Evolutionary conservation across 2,113 vertebrate genomes (phyloP), one percentile per base, ranked within the genome.

Genomic region (Anolis carolinensis): DNA sequence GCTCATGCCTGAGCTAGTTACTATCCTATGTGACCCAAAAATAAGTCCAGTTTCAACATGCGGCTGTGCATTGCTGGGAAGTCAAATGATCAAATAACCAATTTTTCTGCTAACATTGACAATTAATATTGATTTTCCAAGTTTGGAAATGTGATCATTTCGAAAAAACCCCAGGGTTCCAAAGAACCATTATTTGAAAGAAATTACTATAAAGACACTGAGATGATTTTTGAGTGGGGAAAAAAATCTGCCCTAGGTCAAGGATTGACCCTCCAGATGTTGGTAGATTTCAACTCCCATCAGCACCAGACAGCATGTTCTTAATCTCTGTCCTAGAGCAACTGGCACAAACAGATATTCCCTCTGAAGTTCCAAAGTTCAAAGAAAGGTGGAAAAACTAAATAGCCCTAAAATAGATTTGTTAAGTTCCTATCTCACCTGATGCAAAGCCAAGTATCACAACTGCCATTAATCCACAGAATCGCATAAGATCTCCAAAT

Each of bases 401-500:
- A 23, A 67, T 52, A 13, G 67, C 39, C 50, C 23, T 84, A 34
- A 9, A 50, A 21, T 20, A 7, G 34, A 74, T 4, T 9, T 18
- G 63, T 65, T 39, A 65, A 44, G 77, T 83, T 36, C 71, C n/a
- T 65, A 30, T 91, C 93, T 96, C 91, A 99, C 99, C 97, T 90
- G 97, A 97, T 87, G 98, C 97, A 94, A 98, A 99, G 79, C 97
- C 99, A 79, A 99, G 87, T 36, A 99, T 98, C 73, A 99, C 96
- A 86, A 99, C 98, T 85, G 96, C 95, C 96, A 97, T 98, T 88
- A 99, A 95, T 97, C 98, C 99, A 94, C 98, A 98, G 83, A 99
- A 99, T 81, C 98, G 98, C 81, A 98, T 94, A 67, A 99, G 93
- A 89, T 99, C 98, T 93, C 98, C 98, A 95, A 99, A 99, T 96